Base-by-base conservation (phyloP, 2,888 invertebrate genomes). In the Torymus aiolomorphi region DNA sequence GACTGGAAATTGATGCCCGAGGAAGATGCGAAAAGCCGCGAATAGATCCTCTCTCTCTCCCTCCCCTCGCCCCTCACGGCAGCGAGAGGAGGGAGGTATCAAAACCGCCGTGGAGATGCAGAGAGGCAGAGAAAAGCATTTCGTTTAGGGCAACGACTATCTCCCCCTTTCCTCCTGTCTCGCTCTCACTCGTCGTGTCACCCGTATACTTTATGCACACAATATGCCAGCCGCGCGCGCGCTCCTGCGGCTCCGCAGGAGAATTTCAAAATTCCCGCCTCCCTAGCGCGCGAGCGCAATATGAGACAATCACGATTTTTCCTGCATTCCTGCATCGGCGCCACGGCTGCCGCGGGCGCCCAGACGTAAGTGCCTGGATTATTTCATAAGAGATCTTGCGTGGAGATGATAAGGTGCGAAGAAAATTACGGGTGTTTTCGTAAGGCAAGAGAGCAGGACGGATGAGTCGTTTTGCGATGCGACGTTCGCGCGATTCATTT, bases 1-100 rank as follows among this genome's bases (percentile, higher is more conserved):
- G 51, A 78, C 80, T 83, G 82, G 82, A 84, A 85, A 84, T 84
- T 85, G 84, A 84, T 84, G 84, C 82, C 78, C 73, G 63, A 59
- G 66, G 71, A 42, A 78, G 80, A 76, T 77, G 77, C 76, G 73
- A 77, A 76, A 76, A 83, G 82, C 83, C 82, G 83, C 83, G 83
- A 84, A 81, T 82, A 81, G 83, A 83, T 81, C 81, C 79, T 62
- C 52, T n/a, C 61, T 51, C 56, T 57, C 13, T 10, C 42, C n/a
- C 42, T 3, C 63, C 42, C 8, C 20, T 20, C 20, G 20, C 20
- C 20, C 20, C 20, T 1, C 20, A 2, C 12, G 66, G 18, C 42
- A 56, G 4, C 3, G 12, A 12, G 18, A 2, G 16, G 31, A 10
- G 42, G 13, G 52, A 54, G 54, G 24, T 13, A 54, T 54, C 14